Evolutionary conservation across 2,888 invertebrate genomes (phyloP), one percentile per base, ranked within the genome.

Genomic region (Subacronicta megacephala): DNA sequence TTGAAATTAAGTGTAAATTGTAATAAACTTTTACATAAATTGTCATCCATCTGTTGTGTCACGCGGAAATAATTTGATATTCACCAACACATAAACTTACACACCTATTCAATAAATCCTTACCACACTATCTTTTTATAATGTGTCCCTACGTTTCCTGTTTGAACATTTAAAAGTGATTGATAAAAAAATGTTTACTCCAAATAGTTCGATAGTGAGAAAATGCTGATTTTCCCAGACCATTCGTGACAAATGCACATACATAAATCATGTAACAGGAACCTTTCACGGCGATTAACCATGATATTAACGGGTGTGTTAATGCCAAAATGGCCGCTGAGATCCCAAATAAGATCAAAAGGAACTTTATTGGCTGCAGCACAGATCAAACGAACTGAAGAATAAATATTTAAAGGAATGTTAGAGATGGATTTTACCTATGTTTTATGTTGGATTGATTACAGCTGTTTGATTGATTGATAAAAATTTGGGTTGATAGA

Each of bases 251-350:
- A 58, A 45, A 44, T 35, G 44, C 10, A 73, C 55, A 58, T 69
- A 64, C 74, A 76, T 72, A 64, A 76, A 69, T 72, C 61, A 73
- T 76, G 56, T 70, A 58, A 56, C 47, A 31, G 44, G 43, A 56
- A 35, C 44, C 52, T 77, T 73, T 73, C 62, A 37, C 47, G 61
- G 35, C 59, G 59, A 73, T 73, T 69, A 72, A 76, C 51, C 64
- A 35, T 49, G 58, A 49, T 76, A 76, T 61, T 72, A 73, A 73
- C 70, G 73, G 61, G 53, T 45, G 45, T 57, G 47, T 55, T 55
- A 72, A 72, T 62, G 46, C 42, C 16, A 58, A 76, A 69, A 76
- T 56, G 65, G 61, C 59, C 15, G 42, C 42, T 38, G 4, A 29
- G 17, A 61, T 26, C 42, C 42, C 33, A 42, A 62, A 55, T 47